Evolutionary conservation across 2,888 invertebrate species (phyloP), one percentile per base, ranked within the genome.

Genomic region (Nesidiocoris tenuis): DNA sequence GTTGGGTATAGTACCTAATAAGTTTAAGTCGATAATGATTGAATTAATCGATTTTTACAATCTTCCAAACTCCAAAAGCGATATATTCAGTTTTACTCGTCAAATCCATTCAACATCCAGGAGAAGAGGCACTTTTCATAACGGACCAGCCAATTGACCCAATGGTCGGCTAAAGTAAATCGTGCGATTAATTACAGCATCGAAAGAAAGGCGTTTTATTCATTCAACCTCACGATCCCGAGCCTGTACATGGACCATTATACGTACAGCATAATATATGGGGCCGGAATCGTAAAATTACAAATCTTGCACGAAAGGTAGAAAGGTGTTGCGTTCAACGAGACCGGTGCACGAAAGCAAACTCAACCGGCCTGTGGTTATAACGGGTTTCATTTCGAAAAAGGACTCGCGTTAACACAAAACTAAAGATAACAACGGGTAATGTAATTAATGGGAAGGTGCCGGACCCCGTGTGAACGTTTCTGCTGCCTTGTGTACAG

Each of bases 401-500:
- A 56, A 67, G 55, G 55, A 67, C 56, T 54, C 56, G 56, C 23
- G 55, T 66, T 16, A 16, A 56, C 55, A 67, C 56, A 19, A 54
- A 19, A 12, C 22, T 39, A 39, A 39, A 67, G 67, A 67, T 67
- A 56, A 56, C 19, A 66, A 39, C 66, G 16, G 19, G 17, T 39
- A 22, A 55, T 21, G 67, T 67, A 67, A 67, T 67, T 67, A 67
- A 67, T 56, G 67, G 56, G 39, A 39, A 39, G 56, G 56, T 55
- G 39, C 18, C 55, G 55, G 16, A 55, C 67, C 67, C 21, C 67
- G 56, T 67, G 67, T 67, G 67, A 67, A 67, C 67, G 39, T 39
- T 7, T 39, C 12, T 12, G 39, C 12, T 12, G 39, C 39, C 39
- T 39, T 39, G 39, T 39, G 39, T 39, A 39, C 39, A 39, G 39